A percentile compares a stretch with the other conserved stretches of the same genome.
Evolutionary conservation across 2,888 invertebrate species (phyloP).

Genomic region (Tachystola acroxantha): DNA sequence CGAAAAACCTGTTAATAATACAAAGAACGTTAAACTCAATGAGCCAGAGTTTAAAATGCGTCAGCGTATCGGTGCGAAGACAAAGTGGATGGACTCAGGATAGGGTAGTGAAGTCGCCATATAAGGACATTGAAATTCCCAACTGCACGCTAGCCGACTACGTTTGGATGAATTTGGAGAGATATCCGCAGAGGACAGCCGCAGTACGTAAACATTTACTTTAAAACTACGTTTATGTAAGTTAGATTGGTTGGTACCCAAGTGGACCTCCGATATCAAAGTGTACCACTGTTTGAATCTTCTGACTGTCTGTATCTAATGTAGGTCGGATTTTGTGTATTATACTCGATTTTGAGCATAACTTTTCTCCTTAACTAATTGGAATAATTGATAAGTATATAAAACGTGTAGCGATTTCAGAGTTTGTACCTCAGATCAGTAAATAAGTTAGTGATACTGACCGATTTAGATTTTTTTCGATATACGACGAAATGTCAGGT

Average conservation of each 20-base stretch:
- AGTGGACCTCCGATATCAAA: background rate
- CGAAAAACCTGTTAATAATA: constrained; percentile 35
- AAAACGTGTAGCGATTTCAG: too few relatives aligned
- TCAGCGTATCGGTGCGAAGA: constrained; percentile 31
- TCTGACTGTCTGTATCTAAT: too few relatives aligned
- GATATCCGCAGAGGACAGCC: constrained; percentile 80
- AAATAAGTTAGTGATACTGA: too few relatives aligned
- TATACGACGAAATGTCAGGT: too few relatives aligned
- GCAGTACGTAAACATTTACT: constrained; percentile 80
- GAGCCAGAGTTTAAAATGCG: constrained; percentile 29
- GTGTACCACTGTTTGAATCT: background rate
- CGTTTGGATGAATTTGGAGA: constrained; percentile 80
- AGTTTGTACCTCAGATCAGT: too few relatives aligned
- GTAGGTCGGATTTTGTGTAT: too few relatives aligned
- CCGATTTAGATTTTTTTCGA: too few relatives aligned
- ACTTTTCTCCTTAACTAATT: too few relatives aligned
- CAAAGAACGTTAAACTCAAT: constrained; percentile 33
- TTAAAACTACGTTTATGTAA: background rate
- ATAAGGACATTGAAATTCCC: constrained; percentile 65
- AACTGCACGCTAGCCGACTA: constrained; percentile 78
- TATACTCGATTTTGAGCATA: too few relatives aligned
- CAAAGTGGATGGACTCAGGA: constrained; percentile 54
- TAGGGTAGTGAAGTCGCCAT: constrained; percentile 66
- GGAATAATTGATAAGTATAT: too few relatives aligned
- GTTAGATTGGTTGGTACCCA: background rate